Evolutionary conservation across 2,797 vertebrate species (phyloP).

Genomic region (Sylvilagus floridanus): DNA sequence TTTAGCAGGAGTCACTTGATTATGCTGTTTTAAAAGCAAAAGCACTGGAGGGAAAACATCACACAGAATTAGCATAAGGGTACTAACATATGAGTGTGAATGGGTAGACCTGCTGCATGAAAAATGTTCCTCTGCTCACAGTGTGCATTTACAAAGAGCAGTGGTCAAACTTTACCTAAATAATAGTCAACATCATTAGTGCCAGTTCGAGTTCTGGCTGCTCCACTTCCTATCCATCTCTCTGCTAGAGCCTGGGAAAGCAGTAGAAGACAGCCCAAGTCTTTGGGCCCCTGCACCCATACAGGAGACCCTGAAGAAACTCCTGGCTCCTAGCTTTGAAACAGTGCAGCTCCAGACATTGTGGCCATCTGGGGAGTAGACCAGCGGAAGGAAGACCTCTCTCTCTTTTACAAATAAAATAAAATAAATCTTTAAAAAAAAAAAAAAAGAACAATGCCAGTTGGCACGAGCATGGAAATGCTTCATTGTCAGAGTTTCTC

Average conservation of each 20-base stretch:
- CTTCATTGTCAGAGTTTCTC: constrained; percentile 35
- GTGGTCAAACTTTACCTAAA: constrained; percentile 47
- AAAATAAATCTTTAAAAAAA: neutral
- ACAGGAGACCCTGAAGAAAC: too few relatives aligned
- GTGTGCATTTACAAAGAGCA: constrained; percentile 63
- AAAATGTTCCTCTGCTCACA: constrained; percentile 71
- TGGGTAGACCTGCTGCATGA: constrained; percentile 56
- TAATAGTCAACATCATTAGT: neutral
- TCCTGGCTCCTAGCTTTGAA: too few relatives aligned
- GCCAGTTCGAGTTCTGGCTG: too few relatives aligned
- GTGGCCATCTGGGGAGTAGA: too few relatives aligned
- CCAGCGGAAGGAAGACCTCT: too few relatives aligned
- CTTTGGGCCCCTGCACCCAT: too few relatives aligned
- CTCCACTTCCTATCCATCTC: too few relatives aligned
- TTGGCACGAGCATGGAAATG: neutral
- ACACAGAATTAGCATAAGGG: constrained; percentile 69
- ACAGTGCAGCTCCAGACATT: too few relatives aligned
- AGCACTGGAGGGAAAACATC: constrained; percentile 67
- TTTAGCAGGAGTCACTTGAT: constrained; percentile 69
- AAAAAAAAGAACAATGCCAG: neutral
- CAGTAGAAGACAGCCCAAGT: too few relatives aligned
- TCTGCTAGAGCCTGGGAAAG: too few relatives aligned
- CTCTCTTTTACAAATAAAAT: too few relatives aligned
- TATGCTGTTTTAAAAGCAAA: constrained; percentile 73
- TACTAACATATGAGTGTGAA: constrained; percentile 49